Evolutionary conservation across 2,888 invertebrate species (phyloP), one percentile per base, ranked within the genome.

Genomic region (Punctoribates punctum): DNA sequence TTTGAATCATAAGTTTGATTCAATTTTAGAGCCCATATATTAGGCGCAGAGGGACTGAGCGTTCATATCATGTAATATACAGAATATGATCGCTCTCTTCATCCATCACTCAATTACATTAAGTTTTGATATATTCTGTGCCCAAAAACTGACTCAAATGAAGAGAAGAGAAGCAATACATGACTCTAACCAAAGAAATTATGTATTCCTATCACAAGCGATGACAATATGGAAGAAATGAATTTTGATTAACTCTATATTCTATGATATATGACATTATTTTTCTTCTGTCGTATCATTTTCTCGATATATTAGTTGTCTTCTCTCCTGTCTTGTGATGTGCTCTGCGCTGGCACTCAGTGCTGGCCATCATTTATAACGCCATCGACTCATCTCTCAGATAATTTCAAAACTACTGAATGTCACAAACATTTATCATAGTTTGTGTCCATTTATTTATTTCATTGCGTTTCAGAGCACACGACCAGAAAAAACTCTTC

Each of bases 401-500:
- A 34, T 34, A 34, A 8, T 34, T 54, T 48, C 46, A 48, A 11
- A 17, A 48, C 46, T 48, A 48, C 46, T 48, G 46, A 62, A 6
- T 62, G 62, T 62, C 62, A 62, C 62, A 34, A 62, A 27, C 62
- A 62, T 62, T 62, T 62, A 62, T 62, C 62, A 62, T 62, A 54
- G 62, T 62, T 62, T 62, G 62, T 13, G 62, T 62, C 62, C 62
- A 34, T 34, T 34, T 34, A 34, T 34, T 34, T 34, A 62, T 62
- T 62, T 62, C 62, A 29, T 62, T 62, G 62, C 29, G 1, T 34
- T 34, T 34, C 34, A 34, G 34, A 34, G 34, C 34, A 34, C 34
- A 34, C 4, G 8, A 34, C 34, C 34, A 34, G 34, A 34, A n/a
- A n/a, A 54, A 54, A 54, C 27, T 27, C n/a, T 62, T 62, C 62